Conservation (phyloP, 2,113 vertebrate genomes). For the Pholis gunnellus region DNA sequence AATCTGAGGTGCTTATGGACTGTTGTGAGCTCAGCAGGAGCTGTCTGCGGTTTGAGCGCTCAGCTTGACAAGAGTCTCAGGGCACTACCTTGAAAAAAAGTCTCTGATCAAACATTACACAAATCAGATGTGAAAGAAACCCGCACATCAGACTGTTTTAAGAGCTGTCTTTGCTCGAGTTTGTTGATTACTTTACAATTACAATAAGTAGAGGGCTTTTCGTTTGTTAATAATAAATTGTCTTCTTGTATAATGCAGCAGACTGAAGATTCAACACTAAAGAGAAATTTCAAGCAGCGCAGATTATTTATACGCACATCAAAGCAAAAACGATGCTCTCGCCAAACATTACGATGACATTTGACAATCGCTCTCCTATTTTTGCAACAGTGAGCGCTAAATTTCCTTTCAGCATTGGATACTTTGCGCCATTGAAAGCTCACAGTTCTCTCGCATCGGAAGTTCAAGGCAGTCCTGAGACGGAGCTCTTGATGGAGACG, state of each 20-base stretch:
- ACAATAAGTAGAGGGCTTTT: not conserved
- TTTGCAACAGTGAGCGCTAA: slow-evolving; percentile 9
- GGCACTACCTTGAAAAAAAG: slow-evolving; percentile 45
- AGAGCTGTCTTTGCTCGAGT: not conserved
- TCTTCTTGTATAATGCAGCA: not conserved
- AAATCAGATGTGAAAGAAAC: slow-evolving; percentile 32
- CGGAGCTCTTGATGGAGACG: slow-evolving; percentile 61
- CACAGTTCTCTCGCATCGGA: slow-evolving; percentile 5
- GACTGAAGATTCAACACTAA: slow-evolving; percentile 3
- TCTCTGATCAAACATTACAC: slow-evolving; percentile 30
- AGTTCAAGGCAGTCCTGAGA: slow-evolving; percentile 53
- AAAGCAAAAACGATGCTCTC: slow-evolving; percentile 15
- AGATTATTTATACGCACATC: slow-evolving; percentile 52
- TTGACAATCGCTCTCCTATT: slow-evolving; percentile 38
- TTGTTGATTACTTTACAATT: slow-evolving; percentile 21
- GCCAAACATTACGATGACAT: slow-evolving; percentile 32
- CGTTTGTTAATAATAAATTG: not conserved
- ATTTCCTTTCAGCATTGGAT: slow-evolving; percentile 9
- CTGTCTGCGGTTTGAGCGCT: slow-evolving; percentile 58
- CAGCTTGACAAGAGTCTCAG: slow-evolving; percentile 52
- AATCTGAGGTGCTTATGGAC: slow-evolving; percentile 64
- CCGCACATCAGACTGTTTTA: not conserved
- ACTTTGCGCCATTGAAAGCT: slow-evolving; percentile 30
- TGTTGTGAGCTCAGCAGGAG: slow-evolving; percentile 64
- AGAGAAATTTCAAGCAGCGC: slow-evolving; percentile 15